Conservation (phyloP, 2,888 invertebrate species). For the Scaptomyza tumidula region DNA sequence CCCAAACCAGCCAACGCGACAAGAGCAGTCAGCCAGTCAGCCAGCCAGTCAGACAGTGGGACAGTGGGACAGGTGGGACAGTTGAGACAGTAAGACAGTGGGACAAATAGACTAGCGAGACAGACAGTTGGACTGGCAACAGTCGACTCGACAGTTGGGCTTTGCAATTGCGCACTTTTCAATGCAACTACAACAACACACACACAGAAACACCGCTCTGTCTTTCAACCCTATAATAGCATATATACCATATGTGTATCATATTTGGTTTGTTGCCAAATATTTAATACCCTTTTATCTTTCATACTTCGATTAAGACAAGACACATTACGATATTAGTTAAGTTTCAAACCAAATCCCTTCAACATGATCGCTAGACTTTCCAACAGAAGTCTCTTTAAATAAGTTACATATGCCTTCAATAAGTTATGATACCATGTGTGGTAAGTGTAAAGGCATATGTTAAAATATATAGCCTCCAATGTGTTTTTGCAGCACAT, state of each 20-base stretch:
- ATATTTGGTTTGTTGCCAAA: not conserved
- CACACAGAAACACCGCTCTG: conserved; percentile 42
- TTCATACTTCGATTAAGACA: too few species aligned
- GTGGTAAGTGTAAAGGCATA: conserved; percentile 14
- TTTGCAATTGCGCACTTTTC: conserved; percentile 76
- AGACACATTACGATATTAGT: too few species aligned
- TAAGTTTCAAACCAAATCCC: too few species aligned
- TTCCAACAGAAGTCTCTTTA: too few species aligned
- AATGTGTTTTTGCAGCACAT: conserved; percentile 51
- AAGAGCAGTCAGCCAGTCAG: conserved; percentile 53
- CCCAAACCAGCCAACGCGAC: conserved; percentile 59
- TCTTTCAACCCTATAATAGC: conserved; percentile 44
- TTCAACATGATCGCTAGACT: too few species aligned
- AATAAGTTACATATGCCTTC: too few species aligned
- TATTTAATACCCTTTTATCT: not conserved
- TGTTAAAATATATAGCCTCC: conserved; percentile 41
- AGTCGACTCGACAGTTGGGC: conserved; percentile 63
- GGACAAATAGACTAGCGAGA: conserved; percentile 9
- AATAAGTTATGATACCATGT: not conserved
- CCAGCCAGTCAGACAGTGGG: conserved; percentile 42
- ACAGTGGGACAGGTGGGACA: too few species aligned
- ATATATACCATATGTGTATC: not conserved
- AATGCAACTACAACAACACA: conserved; percentile 57
- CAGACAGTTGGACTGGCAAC: conserved; percentile 40
- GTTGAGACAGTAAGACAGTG: conserved; percentile 37